Evolutionary conservation across 2,113 vertebrate genomes (phyloP), one percentile per base, ranked within the genome.

Genomic region (Vimba vimba): DNA sequence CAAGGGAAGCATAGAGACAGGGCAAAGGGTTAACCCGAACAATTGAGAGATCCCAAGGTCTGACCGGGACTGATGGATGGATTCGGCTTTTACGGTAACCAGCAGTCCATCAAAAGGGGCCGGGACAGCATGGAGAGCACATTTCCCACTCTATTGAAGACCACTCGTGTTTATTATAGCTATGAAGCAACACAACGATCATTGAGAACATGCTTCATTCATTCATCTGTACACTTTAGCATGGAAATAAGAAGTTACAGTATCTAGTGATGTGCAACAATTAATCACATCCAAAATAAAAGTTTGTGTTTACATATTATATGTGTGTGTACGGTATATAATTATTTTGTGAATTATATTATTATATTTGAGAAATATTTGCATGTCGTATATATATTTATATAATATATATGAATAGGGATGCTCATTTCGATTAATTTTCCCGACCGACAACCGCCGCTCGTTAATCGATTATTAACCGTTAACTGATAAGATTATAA

Each of bases 101-200:
- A 80, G 12, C 39, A 66, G 79, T 80, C 79, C 79, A 80, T 80
- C 79, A 66, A 57, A 79, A 36, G 6, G 77, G 57, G 57, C 57
- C 36, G 17, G 57, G 79, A 45, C 79, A 45, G 39, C 79, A 66
- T 66, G 59, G 78, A 80, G 39, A 80, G 79, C 79, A 15, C 59
- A 81, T 47, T 79, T 62, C 33, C 77, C 77, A 79, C 55, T 66
- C 59, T 21, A 81, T 81, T 47, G 59, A 81, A 30, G 59, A 64
- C n/a, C 79, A 30, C 59, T 66, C 59, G 47, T 64, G 79, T 64
- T 80, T 64, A 80, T 66, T 21, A 57, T 21, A 81, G 59, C 79
- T 47, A 19, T 8, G 36, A 19, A 39, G 6, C 77, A 79, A 43
- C 55, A 11, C 30, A 36, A 21, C 47, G 25, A 77, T 77, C 50